Base-by-base conservation (phyloP, 2,113 vertebrate genomes). In the Cnemophilus loriae region DNA sequence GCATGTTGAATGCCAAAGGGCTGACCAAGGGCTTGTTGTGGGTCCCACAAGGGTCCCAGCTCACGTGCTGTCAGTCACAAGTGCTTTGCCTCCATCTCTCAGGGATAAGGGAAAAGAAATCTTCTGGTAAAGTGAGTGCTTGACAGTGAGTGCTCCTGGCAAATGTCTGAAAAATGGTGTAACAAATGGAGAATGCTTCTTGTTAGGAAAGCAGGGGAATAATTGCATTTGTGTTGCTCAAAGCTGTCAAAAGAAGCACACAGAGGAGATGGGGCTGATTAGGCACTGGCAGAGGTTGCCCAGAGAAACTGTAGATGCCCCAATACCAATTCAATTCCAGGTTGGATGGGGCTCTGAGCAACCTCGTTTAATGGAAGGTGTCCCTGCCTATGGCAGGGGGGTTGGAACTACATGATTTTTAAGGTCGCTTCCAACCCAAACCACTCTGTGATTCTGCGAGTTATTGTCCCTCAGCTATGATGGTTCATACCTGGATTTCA, bases 401-500 rank as follows among this genome's bases (percentile, higher is more conserved):
- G 2, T 7, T 69, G 41, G 10, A 69, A 41, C 15, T 13, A 37
- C 7, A 37, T 8, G 6, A 55, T 13, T 23, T 24, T 46, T 53
- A 53, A 53, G 39, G 6, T 32, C 30, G 9, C 10, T 69, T n/a
- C 55, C 63, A 69, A 49, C 12, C 41, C 55, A 69, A 28, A 61
- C 22, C 15, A 77, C 28, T 28, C 27, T 24, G 16, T 10, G 22
- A 69, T 35, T 42, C 52, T 41, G 22, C 17, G 26, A 33, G 13
- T 42, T 89, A 46, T 59, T 91, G 57, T 56, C 20, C 67, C 35
- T 59, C 0, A 0, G 35, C 93, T 67, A 32, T 50, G 12, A 61
- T 0, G 3, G 18, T 15, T 57, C 82, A 49, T 98, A 99, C 99
- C 99, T 99, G 99, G 79, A 99, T 99, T 97, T 99, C 99, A 5